A percentile compares a stretch with the other conserved stretches of the same genome.
Evolutionary conservation across 2,113 vertebrate genomes (phyloP).

Genomic region (Daboia siamensis): DNA sequence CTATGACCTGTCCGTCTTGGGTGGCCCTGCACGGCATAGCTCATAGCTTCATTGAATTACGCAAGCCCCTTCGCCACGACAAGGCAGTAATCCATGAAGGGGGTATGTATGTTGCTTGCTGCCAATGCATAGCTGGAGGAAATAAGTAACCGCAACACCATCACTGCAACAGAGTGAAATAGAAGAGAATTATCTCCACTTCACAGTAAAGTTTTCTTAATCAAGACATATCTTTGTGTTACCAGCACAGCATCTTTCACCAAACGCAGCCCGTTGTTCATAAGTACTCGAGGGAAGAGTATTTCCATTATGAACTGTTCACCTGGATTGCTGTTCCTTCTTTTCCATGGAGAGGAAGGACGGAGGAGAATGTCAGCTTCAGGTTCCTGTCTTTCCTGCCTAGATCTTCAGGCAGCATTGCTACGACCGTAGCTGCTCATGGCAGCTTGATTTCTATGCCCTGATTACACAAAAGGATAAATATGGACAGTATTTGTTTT

Average conservation of each 20-base stretch:
- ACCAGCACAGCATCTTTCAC: background rate
- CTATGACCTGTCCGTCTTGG: too few species aligned
- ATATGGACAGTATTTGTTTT: background rate
- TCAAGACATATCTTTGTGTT: background rate
- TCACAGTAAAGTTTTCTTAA: background rate
- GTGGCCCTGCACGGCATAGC: too few species aligned
- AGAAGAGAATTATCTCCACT: background rate
- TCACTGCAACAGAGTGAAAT: background rate
- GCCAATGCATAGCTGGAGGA: background rate
- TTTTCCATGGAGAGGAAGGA: background rate
- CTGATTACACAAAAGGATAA: background rate
- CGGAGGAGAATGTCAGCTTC: background rate
- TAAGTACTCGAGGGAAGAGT: background rate
- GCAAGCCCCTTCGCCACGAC: too few species aligned
- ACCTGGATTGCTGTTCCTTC: background rate
- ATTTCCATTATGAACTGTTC: background rate
- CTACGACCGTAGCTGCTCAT: background rate
- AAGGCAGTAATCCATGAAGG: too few species aligned
- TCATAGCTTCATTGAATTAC: too few species aligned
- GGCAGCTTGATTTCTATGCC: background rate
- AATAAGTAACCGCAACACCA: background rate
- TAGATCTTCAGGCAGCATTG: background rate
- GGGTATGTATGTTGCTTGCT: background rate
- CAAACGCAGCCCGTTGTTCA: background rate
- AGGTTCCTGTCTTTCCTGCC: too few species aligned